phyloP scores from a whole-genome alignment of 2,113 vertebrate species.

The Bos indicus region DNA sequence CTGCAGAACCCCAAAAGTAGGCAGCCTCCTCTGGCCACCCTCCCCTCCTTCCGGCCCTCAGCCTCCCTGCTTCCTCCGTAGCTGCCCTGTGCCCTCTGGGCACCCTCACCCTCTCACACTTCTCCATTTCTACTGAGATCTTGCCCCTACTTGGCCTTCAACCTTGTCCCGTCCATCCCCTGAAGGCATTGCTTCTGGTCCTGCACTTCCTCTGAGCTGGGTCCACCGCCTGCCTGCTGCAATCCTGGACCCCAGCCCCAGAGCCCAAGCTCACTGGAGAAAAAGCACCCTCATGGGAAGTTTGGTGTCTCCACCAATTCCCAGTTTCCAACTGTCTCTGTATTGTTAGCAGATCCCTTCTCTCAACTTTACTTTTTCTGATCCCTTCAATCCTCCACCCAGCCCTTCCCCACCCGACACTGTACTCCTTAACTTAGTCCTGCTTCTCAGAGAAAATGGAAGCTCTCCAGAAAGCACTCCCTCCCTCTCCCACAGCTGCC shows the following conservation, averaged over 20 bases:
- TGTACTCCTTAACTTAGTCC: not conserved
- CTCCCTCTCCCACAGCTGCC: not conserved
- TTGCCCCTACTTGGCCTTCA: not conserved
- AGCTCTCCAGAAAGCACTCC: not conserved
- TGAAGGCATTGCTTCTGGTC: not conserved
- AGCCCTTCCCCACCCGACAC: not conserved
- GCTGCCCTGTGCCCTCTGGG: not conserved
- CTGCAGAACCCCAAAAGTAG: not conserved
- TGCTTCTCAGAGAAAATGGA: not conserved
- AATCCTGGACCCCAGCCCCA: not conserved
- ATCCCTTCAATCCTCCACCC: not conserved
- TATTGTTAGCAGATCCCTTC: not conserved
- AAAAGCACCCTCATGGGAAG: not conserved
- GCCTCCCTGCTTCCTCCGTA: too few species aligned
- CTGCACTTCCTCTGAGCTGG: not conserved
- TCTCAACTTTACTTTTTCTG: not conserved
- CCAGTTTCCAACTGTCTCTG: not conserved
- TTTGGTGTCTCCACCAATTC: not conserved
- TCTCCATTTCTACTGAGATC: not conserved
- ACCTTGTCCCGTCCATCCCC: not conserved
- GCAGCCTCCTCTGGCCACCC: not conserved
- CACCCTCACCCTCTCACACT: not conserved
- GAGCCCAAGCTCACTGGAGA: not conserved
- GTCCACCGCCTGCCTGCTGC: not conserved
- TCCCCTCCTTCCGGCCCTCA: too few species aligned